Percentiles rank a stretch among this genome's conserved stretches.
Conservation (phyloP, 2,797 vertebrate genomes). For the Chaetodon trifasciatus region DNA sequence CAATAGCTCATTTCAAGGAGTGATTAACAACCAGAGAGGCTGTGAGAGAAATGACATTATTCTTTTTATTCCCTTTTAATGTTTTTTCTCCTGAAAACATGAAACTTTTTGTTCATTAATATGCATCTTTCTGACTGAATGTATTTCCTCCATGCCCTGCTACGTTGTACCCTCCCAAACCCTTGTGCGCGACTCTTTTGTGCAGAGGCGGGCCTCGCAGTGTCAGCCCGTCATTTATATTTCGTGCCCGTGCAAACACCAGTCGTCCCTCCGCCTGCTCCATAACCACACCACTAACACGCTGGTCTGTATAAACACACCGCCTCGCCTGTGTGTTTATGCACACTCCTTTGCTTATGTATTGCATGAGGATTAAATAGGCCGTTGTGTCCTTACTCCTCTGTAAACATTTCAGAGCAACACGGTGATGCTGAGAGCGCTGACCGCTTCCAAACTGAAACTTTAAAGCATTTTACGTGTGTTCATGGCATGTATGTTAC, state of each 20-base stretch:
- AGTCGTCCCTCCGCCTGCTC: conserved; percentile 11
- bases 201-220: conserved; percentile 3
- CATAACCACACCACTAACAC: not conserved
- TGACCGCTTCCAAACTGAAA: not conserved
- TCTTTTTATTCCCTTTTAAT: not conserved
- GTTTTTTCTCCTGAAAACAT: not conserved
- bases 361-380: not conserved
- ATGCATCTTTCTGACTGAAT: not conserved
- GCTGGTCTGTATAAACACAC: conserved; percentile 20
- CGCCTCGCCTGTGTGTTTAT: conserved; percentile 20
- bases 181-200: conserved; percentile 12
- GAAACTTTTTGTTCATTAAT: not conserved
- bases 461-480: not conserved
- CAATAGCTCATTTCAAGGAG: not conserved
- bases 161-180: conserved; percentile 10
- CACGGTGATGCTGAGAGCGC: not conserved
- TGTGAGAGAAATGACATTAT: not conserved
- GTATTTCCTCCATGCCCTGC: not conserved
- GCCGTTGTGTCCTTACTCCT: not conserved
- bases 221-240: conserved; percentile 27
- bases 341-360: conserved; percentile 9
- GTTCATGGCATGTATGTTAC: not conserved
- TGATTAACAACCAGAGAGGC: not conserved
- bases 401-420: not conserved
- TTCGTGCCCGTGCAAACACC: conserved; percentile 56